Evolutionary conservation across 2,797 vertebrate genomes (phyloP).

Genomic region (Meriones psammophilus): DNA sequence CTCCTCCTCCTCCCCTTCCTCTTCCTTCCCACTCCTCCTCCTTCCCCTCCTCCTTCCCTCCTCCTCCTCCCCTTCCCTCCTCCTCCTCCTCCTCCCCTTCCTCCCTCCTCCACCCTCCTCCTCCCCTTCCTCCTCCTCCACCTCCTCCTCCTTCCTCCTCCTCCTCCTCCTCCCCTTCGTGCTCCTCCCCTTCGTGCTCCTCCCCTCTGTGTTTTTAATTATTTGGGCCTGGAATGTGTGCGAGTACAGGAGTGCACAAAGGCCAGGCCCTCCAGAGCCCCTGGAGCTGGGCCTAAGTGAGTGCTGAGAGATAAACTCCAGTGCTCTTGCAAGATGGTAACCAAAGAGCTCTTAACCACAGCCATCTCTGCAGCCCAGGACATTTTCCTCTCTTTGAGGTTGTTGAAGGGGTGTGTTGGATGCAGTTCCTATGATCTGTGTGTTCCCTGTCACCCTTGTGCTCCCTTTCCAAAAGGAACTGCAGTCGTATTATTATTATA

Average conservation of each 20-base stretch:
- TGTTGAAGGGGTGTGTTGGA: not conserved
- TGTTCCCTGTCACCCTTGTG: not conserved
- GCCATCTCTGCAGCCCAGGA: not conserved
- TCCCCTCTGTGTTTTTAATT: not conserved
- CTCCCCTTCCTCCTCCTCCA: too few relatives aligned
- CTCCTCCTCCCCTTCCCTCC: too few relatives aligned
- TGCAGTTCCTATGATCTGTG: not conserved
- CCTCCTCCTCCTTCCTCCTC: not conserved
- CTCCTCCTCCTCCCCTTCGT: not conserved
- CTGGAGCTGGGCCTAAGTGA: not conserved
- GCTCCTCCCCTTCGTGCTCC: too few relatives aligned
- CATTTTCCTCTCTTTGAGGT: not conserved
- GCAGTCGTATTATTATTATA: fast-evolving
- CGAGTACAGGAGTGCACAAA: not conserved
- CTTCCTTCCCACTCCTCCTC: too few relatives aligned
- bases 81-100: not conserved
- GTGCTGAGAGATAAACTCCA: not conserved
- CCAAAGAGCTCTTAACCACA: not conserved
- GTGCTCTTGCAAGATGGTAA: not conserved
- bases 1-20: too few relatives aligned
- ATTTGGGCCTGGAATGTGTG: not conserved
- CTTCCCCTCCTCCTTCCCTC: too few relatives aligned
- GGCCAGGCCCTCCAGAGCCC: not conserved
- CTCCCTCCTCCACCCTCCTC: not conserved
- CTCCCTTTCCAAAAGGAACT: not conserved